Evolutionary conservation across 2,113 vertebrate species (phyloP), one percentile per base, ranked within the genome.

Genomic region (Arenaria interpres): DNA sequence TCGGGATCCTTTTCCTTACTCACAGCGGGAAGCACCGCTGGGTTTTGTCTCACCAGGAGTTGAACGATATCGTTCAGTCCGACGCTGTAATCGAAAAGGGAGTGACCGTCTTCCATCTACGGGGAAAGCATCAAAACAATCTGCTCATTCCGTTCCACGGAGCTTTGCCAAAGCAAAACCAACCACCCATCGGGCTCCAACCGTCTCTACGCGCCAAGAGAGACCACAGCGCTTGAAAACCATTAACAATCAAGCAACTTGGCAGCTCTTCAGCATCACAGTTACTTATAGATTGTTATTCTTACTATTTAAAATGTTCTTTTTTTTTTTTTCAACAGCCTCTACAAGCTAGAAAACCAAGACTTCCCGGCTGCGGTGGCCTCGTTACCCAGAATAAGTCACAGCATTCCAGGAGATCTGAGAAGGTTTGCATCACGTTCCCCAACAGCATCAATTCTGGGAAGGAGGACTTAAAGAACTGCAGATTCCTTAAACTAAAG

Each of bases 81-180:
- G 18, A 99, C 99, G 1, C 97, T 99, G 51, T 99, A 99, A 87
- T 99, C 99, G 8, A 99, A 99, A 69, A 99, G 98, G 30, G 99
- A 99, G 97, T 99, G 99, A 6, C 99, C 99, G 0, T 99, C 99
- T 89, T 99, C 99, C 99, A 99, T 99, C 99, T 99, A 79, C 18
- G 33, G 89, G 62, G 60, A 63, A 32, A 69, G 90, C 78, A 77
- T 4, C 41, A 18, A 17, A 59, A 17, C 2, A 9, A 8, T 2
- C 28, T 3, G 30, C 53, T 72, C 28, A 71, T 2, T 56, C 32
- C 62, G 9, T 4, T 5, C 63, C 2, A 1, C 12, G 0, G 35
- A 79, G 72, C 6, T 57, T n/a, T 19, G 24, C 57, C 63, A 11
- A 3, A 2, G 17, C 64, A 7, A 22, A 16, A 14, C 35, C 68